These are phyloP conservation scores for Corynorhinus townsendii DNA, from an alignment of 2,113 vertebrate species.

Conservation along the genomic window DNA sequence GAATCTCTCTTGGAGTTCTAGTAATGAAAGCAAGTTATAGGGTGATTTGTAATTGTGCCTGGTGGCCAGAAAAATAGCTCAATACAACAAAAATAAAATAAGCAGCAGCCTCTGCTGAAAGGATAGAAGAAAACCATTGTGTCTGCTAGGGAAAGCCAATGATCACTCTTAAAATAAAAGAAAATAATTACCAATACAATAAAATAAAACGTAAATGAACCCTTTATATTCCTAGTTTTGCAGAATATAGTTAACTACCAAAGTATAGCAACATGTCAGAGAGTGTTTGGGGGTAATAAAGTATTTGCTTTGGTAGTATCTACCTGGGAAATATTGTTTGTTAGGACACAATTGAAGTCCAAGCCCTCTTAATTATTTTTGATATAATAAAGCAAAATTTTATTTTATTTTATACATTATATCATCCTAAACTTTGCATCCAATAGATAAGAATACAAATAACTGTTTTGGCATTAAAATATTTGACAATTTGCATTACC, in stretches of 20 bases:
- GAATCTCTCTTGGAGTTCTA: constrained; percentile 46
- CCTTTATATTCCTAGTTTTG: not conserved
- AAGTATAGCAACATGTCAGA: not conserved
- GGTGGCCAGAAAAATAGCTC: constrained; percentile 16
- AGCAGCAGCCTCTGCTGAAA: not conserved
- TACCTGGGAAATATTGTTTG: not conserved
- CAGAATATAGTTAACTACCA: not conserved
- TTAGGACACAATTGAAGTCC: not conserved
- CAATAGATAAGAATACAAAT: not conserved
- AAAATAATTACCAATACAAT: not conserved
- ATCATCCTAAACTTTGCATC: not conserved
- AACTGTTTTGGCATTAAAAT: not conserved
- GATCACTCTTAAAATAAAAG: not conserved
- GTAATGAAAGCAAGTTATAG: constrained; percentile 59
- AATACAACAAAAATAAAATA: constrained; percentile 41
- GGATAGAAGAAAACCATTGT: not conserved
- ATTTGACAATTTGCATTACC: not conserved
- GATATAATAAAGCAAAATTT: not conserved
- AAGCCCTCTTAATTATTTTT: not conserved
- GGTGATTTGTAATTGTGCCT: constrained; percentile 46
- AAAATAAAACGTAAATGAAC: not conserved
- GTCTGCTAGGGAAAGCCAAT: not conserved
- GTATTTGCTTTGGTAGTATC: not conserved
- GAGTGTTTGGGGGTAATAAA: not conserved
- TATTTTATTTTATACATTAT: not conserved